Evolutionary conservation across 2,888 invertebrate species (phyloP).

Genomic region (Cactoblastis cactorum): DNA sequence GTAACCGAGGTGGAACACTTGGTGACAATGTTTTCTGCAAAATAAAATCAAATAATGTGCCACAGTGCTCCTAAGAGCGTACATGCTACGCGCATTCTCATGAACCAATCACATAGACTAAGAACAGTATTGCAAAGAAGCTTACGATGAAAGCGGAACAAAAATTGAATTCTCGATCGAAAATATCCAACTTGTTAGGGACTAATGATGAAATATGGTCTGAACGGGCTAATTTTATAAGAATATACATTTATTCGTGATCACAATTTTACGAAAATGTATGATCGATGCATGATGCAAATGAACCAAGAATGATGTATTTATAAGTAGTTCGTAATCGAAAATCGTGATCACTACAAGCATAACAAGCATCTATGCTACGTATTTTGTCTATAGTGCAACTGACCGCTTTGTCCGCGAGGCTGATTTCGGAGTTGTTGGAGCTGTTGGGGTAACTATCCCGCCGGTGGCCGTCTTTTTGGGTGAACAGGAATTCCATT

Average conservation of each 20-base stretch:
- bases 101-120: constrained; percentile 35
- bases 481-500: constrained; percentile 63
- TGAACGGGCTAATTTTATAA: neutral
- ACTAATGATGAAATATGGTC: neutral
- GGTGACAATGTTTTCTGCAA: constrained; percentile 74
- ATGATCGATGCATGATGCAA: no score
- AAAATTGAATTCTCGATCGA: constrained; percentile 10
- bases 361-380: constrained; percentile 31
- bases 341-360: constrained; percentile 9
- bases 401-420: constrained; percentile 66
- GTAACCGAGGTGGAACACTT: constrained; percentile 67
- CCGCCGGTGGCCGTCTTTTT: constrained; percentile 43
- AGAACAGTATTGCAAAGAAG: constrained; percentile 21
- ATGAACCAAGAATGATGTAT: no score
- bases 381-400: constrained; percentile 7
- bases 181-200: neutral
- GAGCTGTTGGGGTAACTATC: constrained; percentile 56
- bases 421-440: constrained; percentile 42
- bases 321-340: constrained; percentile 21
- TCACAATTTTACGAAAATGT: constrained; percentile 27
- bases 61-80: constrained; percentile 61
- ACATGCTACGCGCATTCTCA: constrained; percentile 52
- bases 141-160: constrained; percentile 19
- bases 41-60: constrained; percentile 71
- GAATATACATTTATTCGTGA: constrained; percentile 7